These are phyloP conservation scores for Ciconia stormi DNA, from an alignment of 2,113 vertebrate genomes.

Conservation along the genomic window DNA sequence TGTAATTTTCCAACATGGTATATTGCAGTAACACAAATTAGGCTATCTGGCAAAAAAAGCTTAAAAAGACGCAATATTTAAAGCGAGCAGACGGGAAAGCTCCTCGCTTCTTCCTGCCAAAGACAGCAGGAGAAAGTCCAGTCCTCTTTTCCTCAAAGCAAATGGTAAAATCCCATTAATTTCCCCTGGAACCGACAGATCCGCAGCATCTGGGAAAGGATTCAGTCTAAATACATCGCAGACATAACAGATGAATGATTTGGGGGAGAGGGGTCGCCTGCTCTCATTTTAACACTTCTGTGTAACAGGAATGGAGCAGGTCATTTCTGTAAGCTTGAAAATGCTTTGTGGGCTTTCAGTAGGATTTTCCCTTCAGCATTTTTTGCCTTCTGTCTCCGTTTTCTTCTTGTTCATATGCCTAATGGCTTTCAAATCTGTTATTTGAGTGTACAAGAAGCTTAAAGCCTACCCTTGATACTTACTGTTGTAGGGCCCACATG, in stretches of 20 bases:
- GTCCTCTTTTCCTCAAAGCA: conserved; percentile 35
- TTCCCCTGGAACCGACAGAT: conserved; percentile 31
- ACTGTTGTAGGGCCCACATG: neutral
- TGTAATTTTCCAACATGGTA: conserved; percentile 13
- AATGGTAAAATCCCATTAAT: conserved; percentile 53
- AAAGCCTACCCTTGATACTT: neutral
- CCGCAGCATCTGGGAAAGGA: neutral
- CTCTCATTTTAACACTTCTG: conserved; percentile 35
- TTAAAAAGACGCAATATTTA: conserved; percentile 7
- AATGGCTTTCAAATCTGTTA: conserved; percentile 41
- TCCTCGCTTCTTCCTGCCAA: conserved; percentile 23
- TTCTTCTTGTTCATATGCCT: neutral
- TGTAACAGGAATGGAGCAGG: neutral
- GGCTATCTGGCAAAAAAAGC: conserved; percentile 1
- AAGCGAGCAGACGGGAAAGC: conserved; percentile 26
- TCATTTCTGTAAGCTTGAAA: neutral
- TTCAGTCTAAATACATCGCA: neutral
- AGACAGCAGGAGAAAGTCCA: conserved; percentile 53
- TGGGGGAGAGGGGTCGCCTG: neutral
- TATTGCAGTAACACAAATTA: conserved; percentile 22
- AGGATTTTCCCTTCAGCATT: conserved; percentile 14
- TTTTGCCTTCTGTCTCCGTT: conserved; percentile 24
- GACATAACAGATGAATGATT: conserved; percentile 14
- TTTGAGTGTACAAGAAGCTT: neutral
- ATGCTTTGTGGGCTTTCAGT: conserved; percentile 1